A percentile compares a stretch with the other conserved stretches of the same genome.
phyloP scores from a whole-genome alignment of 2,888 invertebrate species.

The Thera britannica region DNA sequence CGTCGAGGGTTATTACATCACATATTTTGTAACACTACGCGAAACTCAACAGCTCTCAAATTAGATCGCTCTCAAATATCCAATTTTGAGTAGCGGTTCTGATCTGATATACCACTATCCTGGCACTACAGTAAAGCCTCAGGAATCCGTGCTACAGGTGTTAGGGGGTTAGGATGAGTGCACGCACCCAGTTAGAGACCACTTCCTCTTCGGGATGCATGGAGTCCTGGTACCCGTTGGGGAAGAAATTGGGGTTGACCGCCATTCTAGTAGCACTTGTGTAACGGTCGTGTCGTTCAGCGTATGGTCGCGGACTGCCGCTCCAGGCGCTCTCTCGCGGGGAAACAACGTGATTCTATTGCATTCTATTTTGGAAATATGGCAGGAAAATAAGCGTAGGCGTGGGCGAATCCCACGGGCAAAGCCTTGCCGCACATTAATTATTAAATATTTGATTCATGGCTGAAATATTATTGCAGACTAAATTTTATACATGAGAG shows the following conservation, averaged over 20 bases:
- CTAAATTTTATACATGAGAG: slow-evolving; percentile 5
- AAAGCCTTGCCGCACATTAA: slow-evolving; percentile 66
- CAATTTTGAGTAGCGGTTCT: slow-evolving; percentile 38
- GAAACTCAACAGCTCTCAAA: slow-evolving; percentile 69
- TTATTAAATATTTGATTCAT: slow-evolving; percentile 50
- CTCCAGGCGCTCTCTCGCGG: slow-evolving; percentile 74
- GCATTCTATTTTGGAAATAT: slow-evolving; percentile 84
- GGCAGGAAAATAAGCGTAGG: slow-evolving; percentile 72
- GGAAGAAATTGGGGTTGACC: slow-evolving; percentile 81
- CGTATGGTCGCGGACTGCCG: slow-evolving; percentile 74
- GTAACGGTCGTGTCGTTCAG: slow-evolving; percentile 73
- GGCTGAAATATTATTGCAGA: slow-evolving; percentile 34
- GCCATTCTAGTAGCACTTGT: slow-evolving; percentile 67
- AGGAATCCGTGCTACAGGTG: slow-evolving; percentile 22
- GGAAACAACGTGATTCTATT: slow-evolving; percentile 81
- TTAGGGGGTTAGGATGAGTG: slow-evolving; percentile 41
- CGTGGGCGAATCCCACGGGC: slow-evolving; percentile 71
- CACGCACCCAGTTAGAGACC: slow-evolving; percentile 86
- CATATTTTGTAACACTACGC: slow-evolving; percentile 75
- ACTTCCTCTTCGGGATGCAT: slow-evolving; percentile 85
- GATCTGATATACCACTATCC: slow-evolving; percentile 38
- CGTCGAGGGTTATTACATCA: slow-evolving; percentile 69
- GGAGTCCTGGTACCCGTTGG: slow-evolving; percentile 82
- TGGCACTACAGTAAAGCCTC: slow-evolving; percentile 27
- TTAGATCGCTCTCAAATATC: slow-evolving; percentile 61